Evolutionary conservation across 1,140 invertebrate genomes (phyloP).

Genomic region (Listronotus oregonensis): DNA sequence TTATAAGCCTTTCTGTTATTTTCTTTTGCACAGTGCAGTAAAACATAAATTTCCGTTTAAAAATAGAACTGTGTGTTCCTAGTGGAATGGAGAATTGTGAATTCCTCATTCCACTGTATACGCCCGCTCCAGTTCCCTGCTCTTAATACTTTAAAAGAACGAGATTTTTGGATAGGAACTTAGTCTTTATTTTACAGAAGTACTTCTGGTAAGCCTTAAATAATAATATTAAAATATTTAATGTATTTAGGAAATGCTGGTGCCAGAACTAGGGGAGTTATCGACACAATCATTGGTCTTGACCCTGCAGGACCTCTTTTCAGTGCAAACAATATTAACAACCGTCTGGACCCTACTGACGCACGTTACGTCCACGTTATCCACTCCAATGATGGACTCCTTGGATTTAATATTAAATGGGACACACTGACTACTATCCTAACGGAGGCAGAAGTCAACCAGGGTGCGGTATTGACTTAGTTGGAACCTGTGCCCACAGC

Average conservation of each 20-base stretch:
- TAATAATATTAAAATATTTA: too few species aligned
- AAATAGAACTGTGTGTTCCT: too few species aligned
- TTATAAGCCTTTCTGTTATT: too few species aligned
- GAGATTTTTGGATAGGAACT: too few species aligned
- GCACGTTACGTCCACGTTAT: slow-evolving; percentile 67
- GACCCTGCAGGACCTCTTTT: slow-evolving; percentile 64
- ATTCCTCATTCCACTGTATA: too few species aligned
- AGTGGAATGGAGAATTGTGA: too few species aligned
- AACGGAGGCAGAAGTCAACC: slow-evolving; percentile 71
- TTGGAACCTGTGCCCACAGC: slow-evolving; percentile 61
- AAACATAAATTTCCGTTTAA: too few species aligned
- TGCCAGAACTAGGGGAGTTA: slow-evolving; percentile 50
- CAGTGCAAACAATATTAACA: slow-evolving; percentile 55
- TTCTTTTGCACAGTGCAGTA: too few species aligned
- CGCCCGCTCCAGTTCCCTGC: too few species aligned
- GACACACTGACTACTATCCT: slow-evolving; percentile 74
- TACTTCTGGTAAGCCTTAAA: too few species aligned
- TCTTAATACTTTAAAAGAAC: too few species aligned
- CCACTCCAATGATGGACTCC: slow-evolving; percentile 65
- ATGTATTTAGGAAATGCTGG: slow-evolving; percentile 59
- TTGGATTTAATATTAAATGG: slow-evolving; percentile 65
- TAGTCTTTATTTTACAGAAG: too few species aligned
- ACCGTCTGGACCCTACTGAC: slow-evolving; percentile 65
- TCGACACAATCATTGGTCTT: slow-evolving; percentile 55
- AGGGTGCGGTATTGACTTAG: slow-evolving; percentile 64